phyloP scores from a whole-genome alignment of 2,888 invertebrate species.

The Tipula confusa region DNA sequence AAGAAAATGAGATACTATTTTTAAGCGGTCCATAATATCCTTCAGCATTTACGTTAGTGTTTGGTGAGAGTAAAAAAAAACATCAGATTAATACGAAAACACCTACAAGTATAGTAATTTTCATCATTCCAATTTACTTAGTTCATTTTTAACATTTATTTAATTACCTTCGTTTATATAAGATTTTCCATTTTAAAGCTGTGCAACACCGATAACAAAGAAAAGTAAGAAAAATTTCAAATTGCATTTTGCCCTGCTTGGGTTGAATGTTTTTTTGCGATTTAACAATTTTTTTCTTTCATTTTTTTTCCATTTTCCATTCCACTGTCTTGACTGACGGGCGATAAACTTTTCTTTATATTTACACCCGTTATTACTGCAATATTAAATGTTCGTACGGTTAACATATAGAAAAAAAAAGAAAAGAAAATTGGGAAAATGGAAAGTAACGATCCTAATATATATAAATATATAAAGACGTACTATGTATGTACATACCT shows the following conservation, averaged over 20 bases:
- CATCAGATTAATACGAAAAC: constrained; percentile 9
- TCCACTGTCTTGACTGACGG: background rate
- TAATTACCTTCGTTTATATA: background rate
- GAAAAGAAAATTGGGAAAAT: background rate
- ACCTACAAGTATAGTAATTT: background rate
- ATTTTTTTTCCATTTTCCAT: background rate
- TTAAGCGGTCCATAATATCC: too few species aligned
- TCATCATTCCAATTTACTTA: background rate
- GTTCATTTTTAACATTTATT: background rate
- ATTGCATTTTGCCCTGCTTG: background rate
- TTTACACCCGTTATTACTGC: background rate
- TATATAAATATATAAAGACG: too few species aligned
- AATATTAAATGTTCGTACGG: background rate
- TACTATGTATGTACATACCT: background rate
- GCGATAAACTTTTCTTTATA: background rate
- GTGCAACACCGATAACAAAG: background rate
- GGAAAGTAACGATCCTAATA: background rate
- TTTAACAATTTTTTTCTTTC: background rate
- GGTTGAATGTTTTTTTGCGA: too few species aligned
- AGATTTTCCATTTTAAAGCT: background rate
- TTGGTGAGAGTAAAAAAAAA: too few species aligned
- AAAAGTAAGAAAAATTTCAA: background rate
- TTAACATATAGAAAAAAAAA: too few species aligned
- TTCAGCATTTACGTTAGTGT: too few species aligned
- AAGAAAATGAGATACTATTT: too few species aligned